Percentiles rank a stretch among this genome's conserved stretches.
These are phyloP conservation scores for Tetraneura akinire DNA, from an alignment of 1,140 invertebrate species.

Conservation along the genomic window DNA sequence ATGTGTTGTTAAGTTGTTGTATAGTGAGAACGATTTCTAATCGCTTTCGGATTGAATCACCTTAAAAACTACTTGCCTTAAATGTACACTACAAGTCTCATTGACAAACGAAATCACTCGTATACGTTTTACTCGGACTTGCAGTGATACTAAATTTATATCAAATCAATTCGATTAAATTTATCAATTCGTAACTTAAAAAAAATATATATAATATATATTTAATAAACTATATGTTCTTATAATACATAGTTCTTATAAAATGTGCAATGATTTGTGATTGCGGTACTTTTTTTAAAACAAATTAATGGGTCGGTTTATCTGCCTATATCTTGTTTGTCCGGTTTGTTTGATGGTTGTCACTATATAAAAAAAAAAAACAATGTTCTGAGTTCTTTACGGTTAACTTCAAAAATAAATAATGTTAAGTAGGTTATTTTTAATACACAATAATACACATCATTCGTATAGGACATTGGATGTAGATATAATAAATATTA, in stretches of 20 bases:
- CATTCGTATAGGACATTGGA: no score
- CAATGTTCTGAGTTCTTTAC: slow-evolving; percentile 20
- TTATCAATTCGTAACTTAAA: neutral
- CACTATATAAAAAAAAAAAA: slow-evolving; percentile 4
- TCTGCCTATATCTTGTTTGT: slow-evolving; percentile 30
- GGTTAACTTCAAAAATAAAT: slow-evolving; percentile 19
- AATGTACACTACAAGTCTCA: slow-evolving; percentile 20
- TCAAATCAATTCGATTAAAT: neutral
- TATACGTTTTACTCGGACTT: neutral
- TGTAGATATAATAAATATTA: no score
- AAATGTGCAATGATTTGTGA: slow-evolving; percentile 6
- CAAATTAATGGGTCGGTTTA: slow-evolving; percentile 5
- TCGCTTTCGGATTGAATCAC: slow-evolving; percentile 26
- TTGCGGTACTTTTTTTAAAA: slow-evolving; percentile 5
- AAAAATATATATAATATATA: neutral
- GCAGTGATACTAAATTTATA: neutral
- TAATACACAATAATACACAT: slow-evolving; percentile 32
- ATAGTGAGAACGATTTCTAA: neutral
- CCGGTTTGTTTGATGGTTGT: slow-evolving; percentile 27
- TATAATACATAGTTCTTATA: neutral
- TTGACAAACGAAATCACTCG: slow-evolving; percentile 7
- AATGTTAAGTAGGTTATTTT: slow-evolving; percentile 35
- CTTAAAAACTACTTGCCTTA: slow-evolving; percentile 33
- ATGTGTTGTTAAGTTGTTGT: neutral
- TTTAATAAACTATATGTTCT: neutral